Percentiles rank a stretch among this genome's conserved stretches.
Conservation (phyloP, 2,888 invertebrate species). For the Mythimna vitellina region DNA sequence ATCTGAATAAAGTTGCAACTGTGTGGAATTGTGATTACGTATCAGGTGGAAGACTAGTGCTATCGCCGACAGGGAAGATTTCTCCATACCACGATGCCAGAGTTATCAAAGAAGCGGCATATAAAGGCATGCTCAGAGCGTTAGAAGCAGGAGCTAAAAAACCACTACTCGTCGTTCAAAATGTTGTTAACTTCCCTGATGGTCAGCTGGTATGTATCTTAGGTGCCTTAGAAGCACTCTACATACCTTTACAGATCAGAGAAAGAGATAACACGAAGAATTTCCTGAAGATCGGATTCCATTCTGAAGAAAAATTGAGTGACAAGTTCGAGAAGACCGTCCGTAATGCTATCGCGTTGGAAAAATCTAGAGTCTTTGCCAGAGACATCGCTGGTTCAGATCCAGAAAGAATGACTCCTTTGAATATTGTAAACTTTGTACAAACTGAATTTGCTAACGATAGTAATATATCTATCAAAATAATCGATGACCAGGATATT, state of each 20-base stretch:
- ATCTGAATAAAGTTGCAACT: slow-evolving; percentile 86
- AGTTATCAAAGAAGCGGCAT: slow-evolving; percentile 92
- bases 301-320: slow-evolving; percentile 89
- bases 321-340: slow-evolving; percentile 90
- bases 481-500: slow-evolving; percentile 91
- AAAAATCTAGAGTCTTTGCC: slow-evolving; percentile 91
- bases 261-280: slow-evolving; percentile 92
- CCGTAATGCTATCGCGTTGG: slow-evolving; percentile 91
- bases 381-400: slow-evolving; percentile 93
- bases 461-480: slow-evolving; percentile 91
- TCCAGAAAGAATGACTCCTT: slow-evolving; percentile 97
- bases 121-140: slow-evolving; percentile 94
- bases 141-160: slow-evolving; percentile 95
- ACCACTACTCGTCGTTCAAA: slow-evolving; percentile 94
- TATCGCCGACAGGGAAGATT: slow-evolving; percentile 94
- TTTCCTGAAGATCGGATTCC: slow-evolving; percentile 91
- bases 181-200: slow-evolving; percentile 92
- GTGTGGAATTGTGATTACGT: slow-evolving; percentile 92
- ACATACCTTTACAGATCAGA: slow-evolving; percentile 95
- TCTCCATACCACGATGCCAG: slow-evolving; percentile 90
- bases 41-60: slow-evolving; percentile 92
- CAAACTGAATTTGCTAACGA: slow-evolving; percentile 90
- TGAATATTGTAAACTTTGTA: slow-evolving; percentile 94
- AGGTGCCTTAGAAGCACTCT: slow-evolving; percentile 96
- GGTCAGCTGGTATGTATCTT: slow-evolving; percentile 95